Evolutionary conservation across 2,888 invertebrate genomes (phyloP).

Genomic region (Coleophora flavipennella): DNA sequence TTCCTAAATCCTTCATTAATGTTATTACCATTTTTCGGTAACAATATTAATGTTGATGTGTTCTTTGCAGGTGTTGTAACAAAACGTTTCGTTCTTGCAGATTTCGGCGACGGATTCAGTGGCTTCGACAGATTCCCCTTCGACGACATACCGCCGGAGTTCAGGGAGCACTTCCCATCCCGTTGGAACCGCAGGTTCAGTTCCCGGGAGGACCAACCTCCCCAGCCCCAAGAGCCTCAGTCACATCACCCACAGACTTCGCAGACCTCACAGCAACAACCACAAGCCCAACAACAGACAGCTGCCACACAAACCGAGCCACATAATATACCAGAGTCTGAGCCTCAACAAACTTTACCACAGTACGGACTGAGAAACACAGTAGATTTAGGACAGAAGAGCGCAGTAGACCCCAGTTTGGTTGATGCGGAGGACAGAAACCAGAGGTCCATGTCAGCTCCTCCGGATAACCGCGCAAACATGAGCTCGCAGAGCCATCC

Average conservation of each 20-base stretch:
- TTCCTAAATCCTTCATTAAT: background rate
- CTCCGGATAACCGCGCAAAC: constrained; percentile 73
- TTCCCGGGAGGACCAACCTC: constrained; percentile 34
- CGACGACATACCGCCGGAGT: constrained; percentile 66
- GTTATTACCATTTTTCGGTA: constrained; percentile 4
- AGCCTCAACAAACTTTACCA: constrained; percentile 51
- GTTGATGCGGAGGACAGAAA: constrained; percentile 73
- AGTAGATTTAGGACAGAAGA: constrained; percentile 82
- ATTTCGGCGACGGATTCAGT: constrained; percentile 60
- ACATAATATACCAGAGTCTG: constrained; percentile 28
- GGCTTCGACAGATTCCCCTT: constrained; percentile 70
- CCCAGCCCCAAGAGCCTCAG: constrained; percentile 22
- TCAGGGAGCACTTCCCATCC: constrained; percentile 61
- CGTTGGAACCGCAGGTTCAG: constrained; percentile 58
- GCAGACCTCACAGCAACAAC: constrained; percentile 29
- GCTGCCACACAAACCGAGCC: constrained; percentile 58
- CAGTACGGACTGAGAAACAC: constrained; percentile 84
- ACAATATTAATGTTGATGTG: constrained; percentile 12
- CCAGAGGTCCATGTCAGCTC: constrained; percentile 85
- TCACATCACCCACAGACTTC: constrained; percentile 27
- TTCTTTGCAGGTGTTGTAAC: constrained; percentile 12
- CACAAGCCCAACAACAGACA: constrained; percentile 20
- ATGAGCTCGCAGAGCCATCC: constrained; percentile 49
- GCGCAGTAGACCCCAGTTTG: constrained; percentile 64
- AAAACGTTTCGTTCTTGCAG: constrained; percentile 46